phyloP scores from a whole-genome alignment of 2,888 invertebrate species.

The Scelioninae gen. 2 region DNA sequence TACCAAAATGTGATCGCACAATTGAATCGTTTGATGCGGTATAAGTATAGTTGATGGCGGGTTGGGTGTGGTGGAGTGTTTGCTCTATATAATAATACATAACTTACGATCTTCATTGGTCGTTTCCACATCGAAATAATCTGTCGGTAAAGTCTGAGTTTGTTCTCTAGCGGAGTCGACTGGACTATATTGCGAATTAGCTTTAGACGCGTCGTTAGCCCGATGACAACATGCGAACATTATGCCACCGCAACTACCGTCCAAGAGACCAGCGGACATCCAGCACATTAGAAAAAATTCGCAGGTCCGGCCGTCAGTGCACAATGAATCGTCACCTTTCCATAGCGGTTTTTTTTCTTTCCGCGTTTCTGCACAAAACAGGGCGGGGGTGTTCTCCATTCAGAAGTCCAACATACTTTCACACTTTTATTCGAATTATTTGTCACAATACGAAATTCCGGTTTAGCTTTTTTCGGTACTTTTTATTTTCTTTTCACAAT shows the following conservation, averaged over 20 bases:
- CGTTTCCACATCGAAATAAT: slow-evolving; percentile 77
- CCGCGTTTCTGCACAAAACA: slow-evolving; percentile 73
- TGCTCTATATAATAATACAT: slow-evolving; percentile 56
- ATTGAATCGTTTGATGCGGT: slow-evolving; percentile 17
- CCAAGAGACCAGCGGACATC: slow-evolving; percentile 91
- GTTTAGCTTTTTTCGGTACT: no score
- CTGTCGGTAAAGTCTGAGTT: slow-evolving; percentile 72
- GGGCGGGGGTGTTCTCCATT: slow-evolving; percentile 47
- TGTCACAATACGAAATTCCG: background rate
- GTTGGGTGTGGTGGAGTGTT: slow-evolving; percentile 30
- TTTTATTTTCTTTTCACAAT: background rate
- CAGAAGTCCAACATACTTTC: slow-evolving; percentile 38
- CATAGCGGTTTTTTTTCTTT: slow-evolving; percentile 73
- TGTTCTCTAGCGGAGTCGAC: slow-evolving; percentile 72
- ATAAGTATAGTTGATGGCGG: no score
- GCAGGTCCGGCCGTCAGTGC: slow-evolving; percentile 86
- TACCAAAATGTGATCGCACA: background rate
- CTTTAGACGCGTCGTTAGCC: slow-evolving; percentile 73
- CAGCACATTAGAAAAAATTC: slow-evolving; percentile 95
- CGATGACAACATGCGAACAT: slow-evolving; percentile 92
- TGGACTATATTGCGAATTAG: slow-evolving; percentile 72
- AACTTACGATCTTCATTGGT: slow-evolving; percentile 79
- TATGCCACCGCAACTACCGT: slow-evolving; percentile 88
- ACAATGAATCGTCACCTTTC: slow-evolving; percentile 77
- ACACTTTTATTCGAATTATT: slow-evolving; percentile 19